phyloP scores from a whole-genome alignment of 2,888 invertebrate genomes.

The Ommatoiulus sabulosus region DNA sequence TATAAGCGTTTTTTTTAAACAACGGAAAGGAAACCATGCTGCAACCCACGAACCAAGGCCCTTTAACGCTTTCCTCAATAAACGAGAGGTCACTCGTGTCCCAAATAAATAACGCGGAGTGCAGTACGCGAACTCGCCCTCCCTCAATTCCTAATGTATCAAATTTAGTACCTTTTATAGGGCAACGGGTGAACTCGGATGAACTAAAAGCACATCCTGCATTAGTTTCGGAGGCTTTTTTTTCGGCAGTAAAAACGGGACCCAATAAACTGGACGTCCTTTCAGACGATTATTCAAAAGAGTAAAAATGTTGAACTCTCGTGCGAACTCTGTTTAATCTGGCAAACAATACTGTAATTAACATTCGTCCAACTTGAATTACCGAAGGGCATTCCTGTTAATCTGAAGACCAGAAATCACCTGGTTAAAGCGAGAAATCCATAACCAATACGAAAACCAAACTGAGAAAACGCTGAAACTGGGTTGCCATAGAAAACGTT shows the following conservation, averaged over 20 bases:
- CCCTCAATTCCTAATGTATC: neutral
- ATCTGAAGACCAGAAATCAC: too few species aligned
- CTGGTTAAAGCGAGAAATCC: too few species aligned
- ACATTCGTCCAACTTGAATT: too few species aligned
- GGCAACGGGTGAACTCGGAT: constrained; percentile 40
- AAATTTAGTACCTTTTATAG: constrained; percentile 40
- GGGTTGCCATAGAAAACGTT: too few species aligned
- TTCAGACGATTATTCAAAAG: neutral
- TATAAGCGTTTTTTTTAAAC: neutral
- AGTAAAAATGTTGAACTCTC: neutral
- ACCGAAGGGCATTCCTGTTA: too few species aligned
- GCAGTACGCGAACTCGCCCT: constrained; percentile 39
- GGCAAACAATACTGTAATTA: too few species aligned
- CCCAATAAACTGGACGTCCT: neutral
- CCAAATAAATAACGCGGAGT: neutral
- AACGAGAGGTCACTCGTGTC: constrained; percentile 29
- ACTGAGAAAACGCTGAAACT: too few species aligned
- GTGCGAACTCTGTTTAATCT: too few species aligned
- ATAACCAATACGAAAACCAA: too few species aligned
- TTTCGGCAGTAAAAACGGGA: neutral
- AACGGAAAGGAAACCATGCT: constrained; percentile 26
- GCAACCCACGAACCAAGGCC: constrained; percentile 43
- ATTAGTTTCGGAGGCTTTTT: neutral
- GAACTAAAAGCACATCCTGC: constrained; percentile 29
- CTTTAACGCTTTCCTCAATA: constrained; percentile 27